These are phyloP conservation scores for Hucho hucho DNA, from an alignment of 2,113 vertebrate species.

Conservation along the genomic window DNA sequence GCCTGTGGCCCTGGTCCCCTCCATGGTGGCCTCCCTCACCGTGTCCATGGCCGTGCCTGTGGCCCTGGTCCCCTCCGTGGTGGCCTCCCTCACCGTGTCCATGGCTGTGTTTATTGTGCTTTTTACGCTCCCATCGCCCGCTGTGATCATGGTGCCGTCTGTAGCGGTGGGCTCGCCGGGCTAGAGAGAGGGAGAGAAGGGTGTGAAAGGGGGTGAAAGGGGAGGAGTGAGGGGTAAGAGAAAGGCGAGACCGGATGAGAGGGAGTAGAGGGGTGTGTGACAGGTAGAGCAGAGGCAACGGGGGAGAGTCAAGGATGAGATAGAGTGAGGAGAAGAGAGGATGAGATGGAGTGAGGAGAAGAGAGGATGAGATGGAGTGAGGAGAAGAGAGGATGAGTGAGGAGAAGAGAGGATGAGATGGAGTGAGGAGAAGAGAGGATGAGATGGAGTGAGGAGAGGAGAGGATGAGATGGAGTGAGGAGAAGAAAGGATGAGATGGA, in stretches of 20 bases:
- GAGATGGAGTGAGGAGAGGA: too few relatives aligned
- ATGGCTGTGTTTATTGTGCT: slow-evolving; percentile 81
- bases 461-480: too few relatives aligned
- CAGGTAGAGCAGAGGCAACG: too few relatives aligned
- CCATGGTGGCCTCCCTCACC: slow-evolving; percentile 49
- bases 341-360: too few relatives aligned
- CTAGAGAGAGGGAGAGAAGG: slow-evolving; percentile 56
- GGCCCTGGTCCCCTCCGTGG: slow-evolving; percentile 59
- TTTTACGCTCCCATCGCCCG: slow-evolving; percentile 83
- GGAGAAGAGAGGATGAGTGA: too few relatives aligned
- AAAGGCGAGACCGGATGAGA: neutral
- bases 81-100: slow-evolving; percentile 67
- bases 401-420: too few relatives aligned
- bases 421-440: too few relatives aligned
- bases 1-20: slow-evolving; percentile 60
- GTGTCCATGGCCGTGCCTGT: slow-evolving; percentile 23
- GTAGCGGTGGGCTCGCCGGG: slow-evolving; percentile 84
- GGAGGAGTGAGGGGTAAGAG: neutral
- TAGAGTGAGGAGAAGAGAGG: too few relatives aligned
- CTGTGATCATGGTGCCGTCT: slow-evolving; percentile 81
- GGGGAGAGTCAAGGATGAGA: too few relatives aligned
- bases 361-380: too few relatives aligned
- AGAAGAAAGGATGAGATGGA: too few relatives aligned
- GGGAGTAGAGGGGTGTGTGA: too few relatives aligned
- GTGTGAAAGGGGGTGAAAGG: neutral